Evolutionary conservation across 2,113 vertebrate species (phyloP), one percentile per base, ranked within the genome.

Genomic region (Beaufortia kweichowensis): DNA sequence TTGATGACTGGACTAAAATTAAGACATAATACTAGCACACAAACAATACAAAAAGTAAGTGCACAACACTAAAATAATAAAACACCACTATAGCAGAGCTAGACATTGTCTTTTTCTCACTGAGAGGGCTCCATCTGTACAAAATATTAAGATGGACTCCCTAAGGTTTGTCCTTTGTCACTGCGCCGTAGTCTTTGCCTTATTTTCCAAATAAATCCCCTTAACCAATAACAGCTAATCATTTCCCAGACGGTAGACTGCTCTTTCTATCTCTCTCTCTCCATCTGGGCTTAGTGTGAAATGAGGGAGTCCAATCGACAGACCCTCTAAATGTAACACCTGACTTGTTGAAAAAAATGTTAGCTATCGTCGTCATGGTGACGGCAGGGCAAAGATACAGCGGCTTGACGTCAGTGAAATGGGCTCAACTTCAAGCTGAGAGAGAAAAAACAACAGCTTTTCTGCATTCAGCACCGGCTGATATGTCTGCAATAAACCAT

Each of bases 291-390:
- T 81, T 78, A 78, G 77, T 84, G 85, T 82, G 79, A 86, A 87
- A 87, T 82, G 81, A 90, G 89, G 69, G 84, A 83, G 75, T 79
- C 35, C 86, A 85, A 88, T 85, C 84, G 84, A 85, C 87, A 89
- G 89, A 87, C 82, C 73, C 83, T 89, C 81, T 81, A 86, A 90
- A 91, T 88, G 85, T 88, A 88, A 89, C 86, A 86, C 88, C 85
- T 87, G 86, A 90, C 92, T 91, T 94, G 84, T 89, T 80, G 84
- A 75, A 79, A 82, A 79, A 77, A 87, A 88, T 85, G 88, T 90
- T 91, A 90, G 82, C 89, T 86, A 79, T 69, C 55, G 88, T 94
- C 91, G 83, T 89, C 89, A 89, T 91, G 90, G 91, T 85, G 88
- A 94, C 84, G 69, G 87, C 84, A 77, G 83, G 82, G 89, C 78